A percentile compares a stretch with the other conserved stretches of the same genome.
These are phyloP conservation scores for Camponotus pennsylvanicus DNA, from an alignment of 1,140 invertebrate species.

Conservation along the genomic window DNA sequence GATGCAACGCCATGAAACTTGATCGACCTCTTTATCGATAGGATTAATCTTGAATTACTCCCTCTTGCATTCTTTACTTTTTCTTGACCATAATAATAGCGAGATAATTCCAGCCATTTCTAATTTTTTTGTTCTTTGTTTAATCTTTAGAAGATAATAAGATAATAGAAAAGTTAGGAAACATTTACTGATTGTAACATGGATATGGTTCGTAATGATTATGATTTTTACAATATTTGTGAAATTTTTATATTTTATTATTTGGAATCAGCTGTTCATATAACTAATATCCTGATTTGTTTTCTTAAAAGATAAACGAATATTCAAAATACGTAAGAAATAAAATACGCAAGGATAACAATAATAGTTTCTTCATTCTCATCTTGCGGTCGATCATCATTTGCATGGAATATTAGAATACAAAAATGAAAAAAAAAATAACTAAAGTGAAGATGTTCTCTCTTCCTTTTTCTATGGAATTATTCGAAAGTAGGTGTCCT, in stretches of 20 bases:
- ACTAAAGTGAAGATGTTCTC: no score
- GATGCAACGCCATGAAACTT: slow-evolving; percentile 16
- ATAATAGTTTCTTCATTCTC: slow-evolving; percentile 23
- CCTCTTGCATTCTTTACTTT: slow-evolving; percentile 20
- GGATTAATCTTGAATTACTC: slow-evolving; percentile 45
- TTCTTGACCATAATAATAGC: slow-evolving; percentile 31
- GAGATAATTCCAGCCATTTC: slow-evolving; percentile 36
- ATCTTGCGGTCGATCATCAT: slow-evolving; percentile 34
- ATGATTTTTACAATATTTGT: background rate
- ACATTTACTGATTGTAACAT: background rate
- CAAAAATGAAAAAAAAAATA: slow-evolving; percentile 60
- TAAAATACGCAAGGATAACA: slow-evolving; percentile 26
- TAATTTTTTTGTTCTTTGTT: slow-evolving; percentile 4
- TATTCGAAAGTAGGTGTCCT: slow-evolving; percentile 36
- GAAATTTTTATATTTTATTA: background rate
- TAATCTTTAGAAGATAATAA: background rate
- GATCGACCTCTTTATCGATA: slow-evolving; percentile 49
- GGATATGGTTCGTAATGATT: background rate
- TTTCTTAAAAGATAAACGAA: background rate
- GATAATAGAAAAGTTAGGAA: background rate
- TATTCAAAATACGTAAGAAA: background rate
- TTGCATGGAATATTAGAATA: slow-evolving; percentile 62
- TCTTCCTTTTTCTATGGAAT: slow-evolving; percentile 14
- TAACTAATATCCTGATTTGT: slow-evolving; percentile 1
- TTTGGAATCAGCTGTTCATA: background rate